Base-by-base conservation (phyloP, 2,888 invertebrate species). In the Pammene fasciana region DNA sequence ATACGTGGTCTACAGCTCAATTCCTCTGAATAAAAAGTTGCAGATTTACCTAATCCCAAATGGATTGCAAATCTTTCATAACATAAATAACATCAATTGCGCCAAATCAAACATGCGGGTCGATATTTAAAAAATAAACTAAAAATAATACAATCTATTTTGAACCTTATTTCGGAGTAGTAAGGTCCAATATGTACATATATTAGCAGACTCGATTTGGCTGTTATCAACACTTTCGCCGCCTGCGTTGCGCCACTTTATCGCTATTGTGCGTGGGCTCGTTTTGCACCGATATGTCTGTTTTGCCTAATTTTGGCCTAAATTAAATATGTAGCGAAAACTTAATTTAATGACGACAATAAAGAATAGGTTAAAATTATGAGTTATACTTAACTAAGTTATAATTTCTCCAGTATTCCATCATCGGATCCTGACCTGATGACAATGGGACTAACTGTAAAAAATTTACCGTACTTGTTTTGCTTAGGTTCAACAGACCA, bases 141-240 rank as follows among this genome's bases (percentile, higher is more conserved):
- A 26, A n/a, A n/a, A n/a, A n/a, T 26, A 43, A n/a, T 34, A n/a
- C 5, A 59, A n/a, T 10, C 7, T n/a, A 59, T 26, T 57, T 34
- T 59, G 34, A 38, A 36, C 16, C 48, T 61, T 38, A 48, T 36
- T 18, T 2, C 38, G 13, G 9, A 41, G 1, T 18, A 1, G 8
- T 38, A 38, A 50, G 8, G 14, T 13, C 0, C 11, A 61, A 18
- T 13, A n/a, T 10, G 54, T 46, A 43, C 41, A 16, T 5, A 43
- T 48, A 16, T 5, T 45, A 60, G 54, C 46, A n/a, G 14, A 43
- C 9, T 43, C 18, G 14, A 18, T 34, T 54, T n/a, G 34, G 34
- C 34, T 52, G 45, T 68, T 71, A 71, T 72, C 72, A 72, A 14
- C 26, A 72, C 72, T 72, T 72, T 72, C 72, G 55, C 70, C 72